Base-by-base conservation (phyloP, 2,888 invertebrate genomes). In the Pterostichus madidus region DNA sequence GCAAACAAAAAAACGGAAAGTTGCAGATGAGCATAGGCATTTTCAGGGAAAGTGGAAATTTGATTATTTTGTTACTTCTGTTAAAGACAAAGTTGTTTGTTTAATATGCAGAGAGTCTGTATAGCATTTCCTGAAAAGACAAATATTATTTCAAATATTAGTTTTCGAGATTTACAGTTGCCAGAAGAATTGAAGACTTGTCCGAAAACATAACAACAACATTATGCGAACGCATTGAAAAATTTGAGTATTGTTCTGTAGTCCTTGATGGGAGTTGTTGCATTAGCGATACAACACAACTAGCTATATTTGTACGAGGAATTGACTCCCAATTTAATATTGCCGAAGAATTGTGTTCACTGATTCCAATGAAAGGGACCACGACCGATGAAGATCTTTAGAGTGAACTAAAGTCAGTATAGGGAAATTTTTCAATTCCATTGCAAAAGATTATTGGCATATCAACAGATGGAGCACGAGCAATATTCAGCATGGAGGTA, bases 261-360 rank as follows among this genome's bases (percentile, higher is more conserved):
- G 84, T 83, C 71, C 82, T 84, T 73, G 85, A 86, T 85, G 84
- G 86, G 83, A 85, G 84, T 81, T 85, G 84, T 78, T 86, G 86
- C 86, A 85, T 86, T 80, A 84, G 84, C 84, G 85, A 86, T 86
- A 86, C 85, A 85, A 85, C 84, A 80, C 84, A 85, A 78, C 78
- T 86, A 78, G 84, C 84, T 44, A 85, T 84, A 76, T 84, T 83
- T 82, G 84, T 85, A 81, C 78, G 84, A 59, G 59, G 77, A 39
- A 39, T 76, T 31, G 59, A 76, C 76, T 61, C 44, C 35, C 35
- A 49, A 44, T 76, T 44, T 44, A 61, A 82, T 59, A 32, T 82
- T 4, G 7, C 13, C 59, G 82, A 76, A 82, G 82, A 82, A 76
- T 46, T 76, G 59, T 61, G 59, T 76, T 75, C 56, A 24, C 32